These are phyloP conservation scores for human (Homo sapiens) DNA, from an alignment of 2,113 vertebrate genomes.

Conservation along the genomic window GRCh38 chr3:193132001-193132500, in stretches of 20 bases:
- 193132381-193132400: background rate
- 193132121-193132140: background rate
- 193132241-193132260: constrained; percentile 41
- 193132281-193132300: background rate
- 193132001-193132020: constrained; percentile 51
- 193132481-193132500: background rate
- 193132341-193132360: rapidly evolving
- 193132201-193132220: constrained; percentile 12
- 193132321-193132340: background rate
- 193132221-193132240: constrained; percentile 30
- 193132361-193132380: background rate
- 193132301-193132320: background rate
- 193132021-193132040: constrained; percentile 50
- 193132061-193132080: constrained; percentile 58
- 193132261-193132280: background rate
- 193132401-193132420: background rate
- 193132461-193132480: background rate
- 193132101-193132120: background rate
- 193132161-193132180: background rate
- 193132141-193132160: background rate
- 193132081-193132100: constrained; percentile 48
- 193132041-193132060: constrained; percentile 9
- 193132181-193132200: constrained; percentile 52
- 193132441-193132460: background rate
- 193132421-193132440: background rate